Evolutionary conservation across 2,888 invertebrate species (phyloP), one percentile per base, ranked within the genome.

Genomic region (Danaus chrysippus): DNA sequence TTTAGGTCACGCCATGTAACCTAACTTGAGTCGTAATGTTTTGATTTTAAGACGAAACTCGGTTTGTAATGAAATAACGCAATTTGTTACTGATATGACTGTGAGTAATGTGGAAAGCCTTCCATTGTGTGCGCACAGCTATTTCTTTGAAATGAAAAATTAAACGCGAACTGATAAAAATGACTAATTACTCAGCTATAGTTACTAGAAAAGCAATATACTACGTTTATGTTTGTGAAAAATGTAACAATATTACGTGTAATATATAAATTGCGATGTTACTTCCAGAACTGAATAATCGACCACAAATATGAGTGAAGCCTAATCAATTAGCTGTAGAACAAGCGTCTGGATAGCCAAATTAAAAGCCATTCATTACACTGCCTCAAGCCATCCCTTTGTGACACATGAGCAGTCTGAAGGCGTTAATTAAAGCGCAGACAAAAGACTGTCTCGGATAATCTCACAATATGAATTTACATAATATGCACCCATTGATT

Each of bases 1-100:
- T 71, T 70, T 69, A 64, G 73, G 83, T 82, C 86, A 85, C 84
- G 86, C 78, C 65, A 83, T 69, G 68, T 70, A 71, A 64, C 59
- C 61, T 57, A 61, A 72, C 73, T 71, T 69, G 63, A 70, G 62
- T 68, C 69, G 70, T 73, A 63, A 71, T 68, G 60, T 58, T 68
- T 66, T 65, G 56, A 60, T 60, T 58, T 42, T 54, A 55, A 56
- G 19, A 46, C 58, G 58, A 52, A 61, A 61, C 53, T 56, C 56
- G 12, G 19, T 34, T 53, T 63, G 34, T 11, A 59, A 59, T 57
- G 52, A 11, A 61, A 58, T 49, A 56, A 54, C 13, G 46, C 49
- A 66, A 59, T 61, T 59, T 58, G 49, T 53, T 55, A 62, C 55
- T 43, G 55, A 56, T 59, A 58, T 55, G 56, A 60, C 56, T 58